These are phyloP conservation scores for Neolamprologus devosi DNA, from an alignment of 2,113 vertebrate genomes.

Conservation along the genomic window DNA sequence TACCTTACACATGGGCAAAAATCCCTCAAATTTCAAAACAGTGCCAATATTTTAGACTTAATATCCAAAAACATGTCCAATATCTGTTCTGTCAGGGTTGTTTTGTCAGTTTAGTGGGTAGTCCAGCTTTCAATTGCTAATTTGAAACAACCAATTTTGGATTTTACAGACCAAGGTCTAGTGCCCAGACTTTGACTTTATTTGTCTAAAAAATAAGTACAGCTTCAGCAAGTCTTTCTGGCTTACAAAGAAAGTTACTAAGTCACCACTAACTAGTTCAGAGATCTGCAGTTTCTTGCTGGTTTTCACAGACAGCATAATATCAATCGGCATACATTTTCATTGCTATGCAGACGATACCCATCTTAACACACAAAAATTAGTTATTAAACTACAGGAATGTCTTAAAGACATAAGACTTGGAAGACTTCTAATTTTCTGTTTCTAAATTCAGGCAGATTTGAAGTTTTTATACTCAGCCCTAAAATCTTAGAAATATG, in stretches of 20 bases:
- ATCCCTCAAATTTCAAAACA: background rate
- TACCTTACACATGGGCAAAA: background rate
- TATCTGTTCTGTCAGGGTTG: background rate
- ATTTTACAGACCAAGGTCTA: background rate
- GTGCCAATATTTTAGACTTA: background rate
- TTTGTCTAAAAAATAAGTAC: background rate
- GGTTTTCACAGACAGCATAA: background rate
- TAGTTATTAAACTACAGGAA: background rate
- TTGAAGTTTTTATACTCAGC: background rate
- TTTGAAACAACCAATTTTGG: background rate
- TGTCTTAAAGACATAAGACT: background rate
- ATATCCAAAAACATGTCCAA: background rate
- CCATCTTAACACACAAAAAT: background rate
- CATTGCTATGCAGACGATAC: background rate
- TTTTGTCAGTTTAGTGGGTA: background rate
- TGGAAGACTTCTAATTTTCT: background rate
- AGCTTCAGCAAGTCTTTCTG: background rate
- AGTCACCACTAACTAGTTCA: background rate
- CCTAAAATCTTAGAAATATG: background rate
- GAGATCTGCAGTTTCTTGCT: background rate
- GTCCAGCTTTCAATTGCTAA: background rate
- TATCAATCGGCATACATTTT: background rate
- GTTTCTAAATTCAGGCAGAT: background rate
- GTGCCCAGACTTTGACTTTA: background rate
- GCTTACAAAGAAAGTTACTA: background rate